Evolutionary conservation across 2,113 vertebrate species (phyloP).

Genomic region (Lamprotornis superbus): DNA sequence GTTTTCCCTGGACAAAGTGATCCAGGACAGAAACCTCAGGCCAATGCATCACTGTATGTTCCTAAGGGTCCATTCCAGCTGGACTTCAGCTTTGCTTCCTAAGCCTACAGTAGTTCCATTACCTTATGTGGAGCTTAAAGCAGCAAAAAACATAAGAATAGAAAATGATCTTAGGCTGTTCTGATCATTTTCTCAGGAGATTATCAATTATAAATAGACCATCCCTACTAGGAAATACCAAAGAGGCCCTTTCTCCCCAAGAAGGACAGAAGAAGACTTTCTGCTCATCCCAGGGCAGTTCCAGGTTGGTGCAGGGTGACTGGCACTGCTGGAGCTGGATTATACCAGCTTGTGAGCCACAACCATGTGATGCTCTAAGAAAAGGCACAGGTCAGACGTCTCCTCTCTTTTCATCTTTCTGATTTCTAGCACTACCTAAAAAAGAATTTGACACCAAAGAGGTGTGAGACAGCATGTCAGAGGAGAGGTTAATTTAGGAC

Average conservation of each 20-base stretch:
- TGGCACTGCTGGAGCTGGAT: background rate
- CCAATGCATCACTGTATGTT: background rate
- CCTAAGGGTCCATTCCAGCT: background rate
- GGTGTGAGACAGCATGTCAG: slow-evolving; percentile 44
- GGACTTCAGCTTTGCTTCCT: background rate
- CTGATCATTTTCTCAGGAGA: slow-evolving; percentile 21
- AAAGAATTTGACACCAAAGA: slow-evolving; percentile 19
- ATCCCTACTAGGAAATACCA: background rate
- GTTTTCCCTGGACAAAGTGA: background rate
- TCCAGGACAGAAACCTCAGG: background rate
- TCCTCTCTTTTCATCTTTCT: background rate
- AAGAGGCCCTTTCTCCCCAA: background rate
- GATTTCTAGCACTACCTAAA: slow-evolving; percentile 25
- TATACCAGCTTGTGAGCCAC: background rate
- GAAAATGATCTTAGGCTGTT: slow-evolving; percentile 5
- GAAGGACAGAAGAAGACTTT: background rate
- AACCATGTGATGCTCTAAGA: slow-evolving; percentile 9
- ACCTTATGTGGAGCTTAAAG: background rate
- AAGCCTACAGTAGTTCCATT: background rate
- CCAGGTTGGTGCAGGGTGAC: background rate
- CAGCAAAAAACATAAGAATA: slow-evolving; percentile 30
- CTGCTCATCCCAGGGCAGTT: background rate
- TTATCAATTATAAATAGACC: slow-evolving; percentile 19
- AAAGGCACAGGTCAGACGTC: slow-evolving; percentile 26
- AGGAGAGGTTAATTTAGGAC: slow-evolving; percentile 26